Evolutionary conservation across 2,888 invertebrate genomes (phyloP), one percentile per base, ranked within the genome.

Genomic region (Lasioglossum oenotherae): DNA sequence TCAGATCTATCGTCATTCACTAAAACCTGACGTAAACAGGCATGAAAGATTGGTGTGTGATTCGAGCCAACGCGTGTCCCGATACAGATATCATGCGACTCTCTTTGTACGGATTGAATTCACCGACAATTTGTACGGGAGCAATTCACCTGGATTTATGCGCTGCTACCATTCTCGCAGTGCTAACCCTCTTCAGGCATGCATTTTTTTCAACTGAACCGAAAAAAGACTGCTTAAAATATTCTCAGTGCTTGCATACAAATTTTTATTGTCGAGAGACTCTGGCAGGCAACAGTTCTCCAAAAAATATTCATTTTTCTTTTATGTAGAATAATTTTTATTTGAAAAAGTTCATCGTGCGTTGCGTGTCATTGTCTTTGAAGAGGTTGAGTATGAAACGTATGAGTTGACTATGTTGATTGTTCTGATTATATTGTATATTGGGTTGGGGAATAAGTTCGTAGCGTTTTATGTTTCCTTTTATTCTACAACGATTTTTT

Each of bases 1-100:
- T 85, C 85, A 74, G 74, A 74, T 69, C 75, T 44, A 71, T 67
- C 84, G 44, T 41, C 84, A n/a, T 72, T 60, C 60, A 19, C 60
- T 49, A 14, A 27, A 44, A 71, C 60, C 72, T 76, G 49, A 41
- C 53, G 69, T 69, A n/a, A 60, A 74, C 69, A 44, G 27, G 27
- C 12, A 38, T 67, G 64, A 73, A 67, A 38, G 31, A 76, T 82
- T 12, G 64, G 12, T 2, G 38, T 35, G 64, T 23, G 64, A 67
- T 38, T 44, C 16, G n/a, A 10, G 12, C 23, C 16, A 23, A 71
- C 53, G 57, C 57, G n/a, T 2, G 67, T 53, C 31, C 12, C 41
- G 41, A 19, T 31, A 35, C 8, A 49, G 67, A 73, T 72, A 64
- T 46, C 64, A 67, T 64, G 23, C 31, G 49, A 74, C 46, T 49